Percentiles rank a stretch among this genome's conserved stretches.
phyloP scores from a whole-genome alignment of 1,140 invertebrate genomes.

The Wiebesia pumilae region DNA sequence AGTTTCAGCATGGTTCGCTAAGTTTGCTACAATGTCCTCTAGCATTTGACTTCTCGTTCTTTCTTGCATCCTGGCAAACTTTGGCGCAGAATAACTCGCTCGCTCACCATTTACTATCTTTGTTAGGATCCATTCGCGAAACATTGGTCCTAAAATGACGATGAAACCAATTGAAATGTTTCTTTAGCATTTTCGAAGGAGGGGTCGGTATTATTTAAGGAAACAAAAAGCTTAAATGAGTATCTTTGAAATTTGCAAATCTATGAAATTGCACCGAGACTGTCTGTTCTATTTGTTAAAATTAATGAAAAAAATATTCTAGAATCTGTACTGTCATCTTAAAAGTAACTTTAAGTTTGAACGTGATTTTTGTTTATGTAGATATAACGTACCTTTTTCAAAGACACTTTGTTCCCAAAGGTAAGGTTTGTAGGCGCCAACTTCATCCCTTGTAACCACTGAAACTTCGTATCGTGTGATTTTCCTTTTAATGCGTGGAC shows the following conservation, averaged over 20 bases:
- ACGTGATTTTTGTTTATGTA: background rate
- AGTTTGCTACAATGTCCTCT: slow-evolving; percentile 94
- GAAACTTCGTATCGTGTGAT: slow-evolving; percentile 92
- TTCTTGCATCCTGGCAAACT: slow-evolving; percentile 96
- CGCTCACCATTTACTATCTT: slow-evolving; percentile 98
- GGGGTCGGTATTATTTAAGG: too few relatives aligned
- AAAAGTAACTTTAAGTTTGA: background rate
- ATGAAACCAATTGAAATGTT: background rate
- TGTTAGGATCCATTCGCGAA: slow-evolving; percentile 95
- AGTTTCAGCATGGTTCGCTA: slow-evolving; percentile 95
- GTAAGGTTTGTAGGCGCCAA: slow-evolving; percentile 97
- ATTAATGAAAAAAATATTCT: too few relatives aligned
- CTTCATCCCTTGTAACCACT: slow-evolving; percentile 96
- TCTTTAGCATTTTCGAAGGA: too few relatives aligned
- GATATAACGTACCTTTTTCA: slow-evolving; percentile 82
- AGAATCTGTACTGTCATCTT: background rate
- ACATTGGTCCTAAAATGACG: slow-evolving; percentile 75
- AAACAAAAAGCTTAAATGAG: too few relatives aligned
- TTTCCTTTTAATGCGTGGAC: slow-evolving; percentile 88
- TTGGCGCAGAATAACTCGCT: slow-evolving; percentile 96
- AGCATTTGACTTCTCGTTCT: slow-evolving; percentile 93
- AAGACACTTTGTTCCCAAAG: slow-evolving; percentile 95
- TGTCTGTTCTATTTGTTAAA: too few relatives aligned
- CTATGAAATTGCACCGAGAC: too few relatives aligned
- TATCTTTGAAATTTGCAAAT: too few relatives aligned